Conservation (phyloP, 2,797 vertebrate species). For the Trachurus trachurus region DNA sequence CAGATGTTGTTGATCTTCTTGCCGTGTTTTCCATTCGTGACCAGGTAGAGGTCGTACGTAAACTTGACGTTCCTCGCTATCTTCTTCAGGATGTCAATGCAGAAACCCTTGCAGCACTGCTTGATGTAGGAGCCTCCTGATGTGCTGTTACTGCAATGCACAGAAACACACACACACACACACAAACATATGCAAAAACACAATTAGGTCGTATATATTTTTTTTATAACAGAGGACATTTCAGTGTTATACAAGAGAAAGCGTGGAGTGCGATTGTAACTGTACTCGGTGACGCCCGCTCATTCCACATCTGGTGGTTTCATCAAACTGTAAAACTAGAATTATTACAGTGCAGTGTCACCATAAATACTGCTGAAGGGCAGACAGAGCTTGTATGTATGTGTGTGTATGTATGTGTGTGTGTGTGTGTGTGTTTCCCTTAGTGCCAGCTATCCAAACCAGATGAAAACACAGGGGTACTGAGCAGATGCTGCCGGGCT, state of each 20-base stretch:
- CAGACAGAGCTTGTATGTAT: slow-evolving; percentile 45
- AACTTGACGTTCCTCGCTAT: slow-evolving; percentile 97
- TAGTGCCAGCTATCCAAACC: slow-evolving; percentile 67
- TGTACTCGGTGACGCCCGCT: slow-evolving; percentile 24
- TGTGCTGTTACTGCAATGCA: slow-evolving; percentile 91
- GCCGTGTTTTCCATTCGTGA: slow-evolving; percentile 97
- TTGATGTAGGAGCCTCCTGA: slow-evolving; percentile 93
- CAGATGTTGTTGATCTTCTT: slow-evolving; percentile 98
- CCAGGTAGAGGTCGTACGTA: slow-evolving; percentile 97
- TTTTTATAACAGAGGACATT: slow-evolving; percentile 29
- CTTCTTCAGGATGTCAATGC: slow-evolving; percentile 98
- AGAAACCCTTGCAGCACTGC: slow-evolving; percentile 98
- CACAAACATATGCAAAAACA: slow-evolving; percentile 37
- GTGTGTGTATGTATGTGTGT: slow-evolving; percentile 56
- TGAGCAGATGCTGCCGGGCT: slow-evolving; percentile 80
- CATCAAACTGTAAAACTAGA: slow-evolving; percentile 73
- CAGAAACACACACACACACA: slow-evolving; percentile 58
- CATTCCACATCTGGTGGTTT: slow-evolving; percentile 69
- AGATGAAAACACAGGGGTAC: slow-evolving; percentile 77
- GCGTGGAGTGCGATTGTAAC: slow-evolving; percentile 18
- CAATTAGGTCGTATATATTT: slow-evolving; percentile 24
- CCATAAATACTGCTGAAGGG: slow-evolving; percentile 69
- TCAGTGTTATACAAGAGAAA: slow-evolving; percentile 7
- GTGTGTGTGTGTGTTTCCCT: slow-evolving; percentile 56
- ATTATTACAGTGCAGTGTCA: slow-evolving; percentile 63